Conservation (phyloP, 2,113 vertebrate genomes). For the Mormyrus lacerda region DNA sequence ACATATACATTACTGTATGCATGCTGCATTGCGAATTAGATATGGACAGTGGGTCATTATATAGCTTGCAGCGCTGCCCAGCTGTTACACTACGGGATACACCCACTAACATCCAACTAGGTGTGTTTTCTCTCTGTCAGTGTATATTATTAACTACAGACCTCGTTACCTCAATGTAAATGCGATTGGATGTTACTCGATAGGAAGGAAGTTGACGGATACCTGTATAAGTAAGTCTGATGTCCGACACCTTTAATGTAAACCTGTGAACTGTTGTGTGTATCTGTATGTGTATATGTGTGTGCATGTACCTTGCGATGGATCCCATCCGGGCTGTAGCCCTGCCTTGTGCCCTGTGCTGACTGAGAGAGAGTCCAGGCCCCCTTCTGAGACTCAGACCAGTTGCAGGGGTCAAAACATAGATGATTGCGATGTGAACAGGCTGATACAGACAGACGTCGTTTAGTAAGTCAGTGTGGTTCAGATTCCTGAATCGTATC, state of each 20-base stretch:
- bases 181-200: not conserved
- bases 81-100: not conserved
- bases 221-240: not conserved
- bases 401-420: not conserved
- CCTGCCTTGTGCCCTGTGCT: not conserved
- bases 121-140: not conserved
- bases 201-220: not conserved
- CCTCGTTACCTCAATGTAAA: not conserved
- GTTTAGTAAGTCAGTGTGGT: not conserved
- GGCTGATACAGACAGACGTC: not conserved
- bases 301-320: not conserved
- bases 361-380: not conserved
- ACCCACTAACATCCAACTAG: not conserved
- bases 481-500: not conserved
- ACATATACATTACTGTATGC: not conserved
- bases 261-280: not conserved
- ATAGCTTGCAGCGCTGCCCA: not conserved
- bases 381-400: not conserved
- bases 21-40: not conserved
- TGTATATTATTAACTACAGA: not conserved
- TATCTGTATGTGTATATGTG: not conserved
- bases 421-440: not conserved
- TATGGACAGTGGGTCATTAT: not conserved
- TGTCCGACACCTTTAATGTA: not conserved
- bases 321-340: not conserved